Evolutionary conservation across 2,113 vertebrate genomes (phyloP), one percentile per base, ranked within the genome.

Genomic region (Labrus mixtus): DNA sequence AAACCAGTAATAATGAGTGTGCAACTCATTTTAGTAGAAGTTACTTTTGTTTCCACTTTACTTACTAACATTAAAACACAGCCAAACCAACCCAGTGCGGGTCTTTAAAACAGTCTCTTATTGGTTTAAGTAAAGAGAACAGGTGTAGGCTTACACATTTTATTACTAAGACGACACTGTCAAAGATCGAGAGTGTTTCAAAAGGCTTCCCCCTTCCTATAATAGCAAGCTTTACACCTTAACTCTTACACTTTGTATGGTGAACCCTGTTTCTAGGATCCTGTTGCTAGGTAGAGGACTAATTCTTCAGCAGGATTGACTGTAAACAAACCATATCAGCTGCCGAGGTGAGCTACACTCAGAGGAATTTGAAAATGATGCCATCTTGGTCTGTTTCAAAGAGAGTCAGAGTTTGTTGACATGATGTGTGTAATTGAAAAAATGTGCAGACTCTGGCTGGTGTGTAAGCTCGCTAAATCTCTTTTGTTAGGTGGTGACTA

Each of bases 381-480:
- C 81, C 81, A 51, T 83, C 60, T 85, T 86, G 69, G 60, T 83
- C 76, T 79, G 37, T 74, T 79, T 88, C 57, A 81, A 67, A 76
- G 60, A 76, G 60, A 80, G 81, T 78, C 45, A 37, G 72, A 75
- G 76, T 87, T 85, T 91, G 90, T 94, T 90, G 84, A 89, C 83
- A 71, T 82, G 61, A 82, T 85, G 51, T 86, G 78, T 80, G 82
- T 87, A 82, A 90, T 68, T 78, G 64, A 76, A 91, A 91, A 91
- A 93, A 93, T 92, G 91, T 91, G 91, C 89, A 85, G 84, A 90
- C 73, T 73, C 76, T 87, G 71, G 78, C 82, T 86, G 74, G 81
- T 79, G 81, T 76, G 73, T 89, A 86, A 89, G 91, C 87, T 84
- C 66, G 25, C 78, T 92, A 79, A 92, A 90, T 87, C 87, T 91